Percentiles rank a stretch among this genome's conserved stretches.
These are phyloP conservation scores for Caenorhabditis plicata DNA, from an alignment of 2,888 invertebrate species.

Conservation along the genomic window DNA sequence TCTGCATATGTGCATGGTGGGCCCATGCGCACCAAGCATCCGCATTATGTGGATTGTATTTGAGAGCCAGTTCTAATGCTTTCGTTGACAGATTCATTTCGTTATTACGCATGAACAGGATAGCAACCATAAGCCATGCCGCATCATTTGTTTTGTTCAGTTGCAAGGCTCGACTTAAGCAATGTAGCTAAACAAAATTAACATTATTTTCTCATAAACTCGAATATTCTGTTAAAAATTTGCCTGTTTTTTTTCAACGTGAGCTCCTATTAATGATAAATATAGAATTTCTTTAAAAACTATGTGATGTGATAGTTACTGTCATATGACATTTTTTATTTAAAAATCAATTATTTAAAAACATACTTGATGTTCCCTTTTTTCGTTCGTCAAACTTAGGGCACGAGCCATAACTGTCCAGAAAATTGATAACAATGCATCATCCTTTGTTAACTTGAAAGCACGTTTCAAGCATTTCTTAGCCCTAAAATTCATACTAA, in stretches of 20 bases:
- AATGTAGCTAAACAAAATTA: too few relatives aligned
- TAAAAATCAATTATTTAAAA: too few relatives aligned
- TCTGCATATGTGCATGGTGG: conserved; percentile 19
- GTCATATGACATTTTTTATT: too few relatives aligned
- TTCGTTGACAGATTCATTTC: conserved; percentile 1
- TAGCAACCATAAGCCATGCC: conserved; percentile 31
- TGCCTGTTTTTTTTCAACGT: too few relatives aligned
- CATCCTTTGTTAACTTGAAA: conserved; percentile 9
- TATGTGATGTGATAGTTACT: too few relatives aligned
- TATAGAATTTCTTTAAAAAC: too few relatives aligned
- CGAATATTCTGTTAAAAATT: too few relatives aligned
- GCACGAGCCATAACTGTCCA: conserved; percentile 36
- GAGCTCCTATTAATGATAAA: too few relatives aligned
- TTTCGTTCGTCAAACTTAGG: conserved; percentile 8
- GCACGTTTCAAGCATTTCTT: conserved; percentile 19
- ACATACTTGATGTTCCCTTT: conserved; percentile 7
- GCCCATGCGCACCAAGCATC: conserved; percentile 43
- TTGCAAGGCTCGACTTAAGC: conserved; percentile 28
- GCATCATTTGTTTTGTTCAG: conserved; percentile 36
- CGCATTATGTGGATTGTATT: conserved; percentile 40
- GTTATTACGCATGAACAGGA: conserved; percentile 26
- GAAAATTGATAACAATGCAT: conserved; percentile 19
- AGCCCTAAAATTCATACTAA: conserved; percentile 3
- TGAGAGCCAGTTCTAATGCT: conserved; percentile 30
- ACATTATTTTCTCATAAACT: too few relatives aligned